Evolutionary conservation across 2,113 vertebrate genomes (phyloP).

Genomic region (Aviceda subcristata): DNA sequence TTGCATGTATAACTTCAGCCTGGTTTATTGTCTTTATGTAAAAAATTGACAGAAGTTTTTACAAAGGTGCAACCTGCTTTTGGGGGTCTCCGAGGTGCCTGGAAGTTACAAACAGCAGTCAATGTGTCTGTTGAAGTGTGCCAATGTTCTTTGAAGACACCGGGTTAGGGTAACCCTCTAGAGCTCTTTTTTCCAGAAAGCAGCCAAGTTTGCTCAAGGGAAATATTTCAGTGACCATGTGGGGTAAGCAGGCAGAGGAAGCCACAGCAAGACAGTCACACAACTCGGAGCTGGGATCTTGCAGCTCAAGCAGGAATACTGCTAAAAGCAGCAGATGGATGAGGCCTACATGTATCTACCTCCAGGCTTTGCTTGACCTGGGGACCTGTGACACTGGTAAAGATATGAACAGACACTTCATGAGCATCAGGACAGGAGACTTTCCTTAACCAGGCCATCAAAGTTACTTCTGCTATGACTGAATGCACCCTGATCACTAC

Average conservation of each 20-base stretch:
- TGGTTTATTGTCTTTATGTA: background rate
- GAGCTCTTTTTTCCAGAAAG: background rate
- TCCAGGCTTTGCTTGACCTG: background rate
- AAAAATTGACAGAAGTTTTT: background rate
- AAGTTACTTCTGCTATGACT: background rate
- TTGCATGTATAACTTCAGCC: background rate
- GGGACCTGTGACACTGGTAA: background rate
- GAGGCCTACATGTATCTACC: background rate
- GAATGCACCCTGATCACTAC: background rate
- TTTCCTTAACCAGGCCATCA: background rate
- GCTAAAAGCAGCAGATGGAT: background rate
- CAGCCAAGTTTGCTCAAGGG: background rate
- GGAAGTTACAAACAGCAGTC: background rate
- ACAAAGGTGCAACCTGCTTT: background rate
- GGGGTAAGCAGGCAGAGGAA: background rate
- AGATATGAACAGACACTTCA: background rate
- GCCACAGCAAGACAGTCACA: background rate
- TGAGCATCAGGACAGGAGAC: background rate
- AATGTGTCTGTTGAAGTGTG: background rate
- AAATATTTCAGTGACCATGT: background rate
- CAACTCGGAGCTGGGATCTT: background rate
- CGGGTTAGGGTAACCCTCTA: background rate
- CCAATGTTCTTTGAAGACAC: background rate
- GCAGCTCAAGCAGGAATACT: background rate
- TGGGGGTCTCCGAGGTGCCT: background rate